Evolutionary conservation across 2,113 vertebrate species (phyloP).

Genomic region (Nibea coibor): DNA sequence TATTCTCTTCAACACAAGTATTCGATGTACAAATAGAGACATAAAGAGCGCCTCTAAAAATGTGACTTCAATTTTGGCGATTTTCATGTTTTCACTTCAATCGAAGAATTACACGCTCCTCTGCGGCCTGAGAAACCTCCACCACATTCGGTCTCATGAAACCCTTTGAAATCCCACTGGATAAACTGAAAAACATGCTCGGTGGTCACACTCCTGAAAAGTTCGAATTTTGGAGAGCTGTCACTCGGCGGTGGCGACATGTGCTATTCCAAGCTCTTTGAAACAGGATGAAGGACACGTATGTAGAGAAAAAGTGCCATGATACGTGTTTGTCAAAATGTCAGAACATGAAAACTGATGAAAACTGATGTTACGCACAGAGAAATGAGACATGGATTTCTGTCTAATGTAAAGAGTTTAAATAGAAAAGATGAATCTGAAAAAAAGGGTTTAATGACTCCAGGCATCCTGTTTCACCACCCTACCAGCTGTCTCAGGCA

Average conservation of each 20-base stretch:
- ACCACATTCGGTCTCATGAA: conserved; percentile 40
- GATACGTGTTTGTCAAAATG: neutral
- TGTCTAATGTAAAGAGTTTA: neutral
- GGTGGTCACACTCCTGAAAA: conserved; percentile 18
- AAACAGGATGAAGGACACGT: neutral
- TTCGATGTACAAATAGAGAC: conserved; percentile 5
- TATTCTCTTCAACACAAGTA: neutral
- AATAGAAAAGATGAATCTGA: neutral
- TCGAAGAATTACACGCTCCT: conserved; percentile 18
- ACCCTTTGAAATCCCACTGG: conserved; percentile 53
- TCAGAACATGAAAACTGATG: neutral
- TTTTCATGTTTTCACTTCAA: conserved; percentile 45
- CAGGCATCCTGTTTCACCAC: conserved; percentile 26
- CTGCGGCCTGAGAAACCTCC: conserved; percentile 36
- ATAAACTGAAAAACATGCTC: conserved; percentile 43
- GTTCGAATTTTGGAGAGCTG: neutral
- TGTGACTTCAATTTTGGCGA: conserved; percentile 30
- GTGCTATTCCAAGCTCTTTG: neutral
- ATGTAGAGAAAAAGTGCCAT: neutral
- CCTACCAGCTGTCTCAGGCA: conserved; percentile 16
- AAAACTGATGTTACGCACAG: neutral
- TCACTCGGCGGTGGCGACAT: neutral
- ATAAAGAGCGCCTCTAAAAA: neutral
- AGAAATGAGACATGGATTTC: neutral
- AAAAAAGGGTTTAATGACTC: conserved; percentile 10